A percentile compares a stretch with the other conserved stretches of the same genome.
Evolutionary conservation across 2,797 vertebrate species (phyloP).

Genomic region (Xenentodon cancila): DNA sequence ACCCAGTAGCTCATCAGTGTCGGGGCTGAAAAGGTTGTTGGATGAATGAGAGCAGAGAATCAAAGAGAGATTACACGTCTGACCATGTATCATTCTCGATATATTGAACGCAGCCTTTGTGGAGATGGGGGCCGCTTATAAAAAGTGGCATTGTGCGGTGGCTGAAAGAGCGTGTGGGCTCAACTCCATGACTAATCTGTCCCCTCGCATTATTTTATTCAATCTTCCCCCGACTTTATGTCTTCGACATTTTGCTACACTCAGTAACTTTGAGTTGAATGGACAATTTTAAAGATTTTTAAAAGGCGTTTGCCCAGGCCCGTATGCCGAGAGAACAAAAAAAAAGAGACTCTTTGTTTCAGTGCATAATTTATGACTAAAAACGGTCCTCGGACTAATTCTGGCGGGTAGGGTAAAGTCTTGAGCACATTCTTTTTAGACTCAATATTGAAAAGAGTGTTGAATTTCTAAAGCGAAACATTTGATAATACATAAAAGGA

Average conservation of each 20-base stretch:
- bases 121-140: slow-evolving; percentile 96
- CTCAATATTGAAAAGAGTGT: slow-evolving; percentile 83
- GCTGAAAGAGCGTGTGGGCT: slow-evolving; percentile 97
- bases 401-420: slow-evolving; percentile 81
- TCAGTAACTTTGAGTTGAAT: slow-evolving; percentile 99
- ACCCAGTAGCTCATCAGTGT: slow-evolving; percentile 97
- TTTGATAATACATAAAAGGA: slow-evolving; percentile 81
- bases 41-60: slow-evolving; percentile 97
- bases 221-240: slow-evolving; percentile 99
- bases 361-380: slow-evolving; percentile 91
- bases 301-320: slow-evolving; percentile 96
- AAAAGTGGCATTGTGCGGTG: slow-evolving; percentile 97
- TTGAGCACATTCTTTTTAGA: slow-evolving; percentile 82
- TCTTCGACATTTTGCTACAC: slow-evolving; percentile 99
- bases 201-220: slow-evolving; percentile 99
- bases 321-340: slow-evolving; percentile 86
- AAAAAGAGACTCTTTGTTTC: slow-evolving; percentile 97
- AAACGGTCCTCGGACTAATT: slow-evolving; percentile 85
- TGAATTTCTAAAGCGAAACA: slow-evolving; percentile 84
- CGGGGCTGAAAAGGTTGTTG: slow-evolving; percentile 96
- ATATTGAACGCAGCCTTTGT: slow-evolving; percentile 99
- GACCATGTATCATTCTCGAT: slow-evolving; percentile 99
- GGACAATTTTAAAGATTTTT: slow-evolving; percentile 99
- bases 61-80: slow-evolving; percentile 99
- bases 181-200: slow-evolving; percentile 99